Base-by-base conservation (phyloP, 2,888 invertebrate species). In the Sepiola atlantica region DNA sequence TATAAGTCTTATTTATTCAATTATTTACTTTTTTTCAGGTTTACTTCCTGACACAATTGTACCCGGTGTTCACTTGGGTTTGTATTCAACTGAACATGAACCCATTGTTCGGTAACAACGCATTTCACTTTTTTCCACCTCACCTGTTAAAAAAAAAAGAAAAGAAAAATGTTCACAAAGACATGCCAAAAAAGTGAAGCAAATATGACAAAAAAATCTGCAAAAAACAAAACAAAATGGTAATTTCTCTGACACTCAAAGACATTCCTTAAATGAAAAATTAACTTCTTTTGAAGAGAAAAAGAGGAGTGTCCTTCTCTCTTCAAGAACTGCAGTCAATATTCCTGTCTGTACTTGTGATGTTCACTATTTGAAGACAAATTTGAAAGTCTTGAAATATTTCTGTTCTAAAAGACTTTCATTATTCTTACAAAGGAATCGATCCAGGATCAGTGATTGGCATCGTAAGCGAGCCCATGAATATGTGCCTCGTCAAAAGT, bases 41-140 rank as follows among this genome's bases (percentile, higher is more conserved):
- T 95, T 95, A 32, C 94, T 96, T 35, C 96, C 96, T 93, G 96
- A 96, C 94, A 96, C 96, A 93, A 95, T 96, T 35, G 95, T 94
- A 24, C 95, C 95, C 92, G 96, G 96, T 35, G 96, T 96, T 10
- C 95, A 95, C n/a, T 95, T 95, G 77, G 96, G 96, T 21, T 95
- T 96, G 35, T 96, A 96, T 94, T 94, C 95, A 90, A 91, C 95
- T 32, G 35, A 90, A 55, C 94, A 95, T 35, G 94, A 93, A 24
- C 35, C 77, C 32, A 91, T 94, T 90, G 91, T 93, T 57, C 94
- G 95, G 94, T 95, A 90, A 94, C 90, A 93, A n/a, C 6, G 4
- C 77, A 16, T 77, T 77, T 77, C 45, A 45, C 57, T 77, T 32
- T 77, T 14, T 77, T n/a, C 45, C 45, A n/a, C 16, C 77, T 77